Conservation (phyloP, 1,140 invertebrate species). For the Drosophila obscura region DNA sequence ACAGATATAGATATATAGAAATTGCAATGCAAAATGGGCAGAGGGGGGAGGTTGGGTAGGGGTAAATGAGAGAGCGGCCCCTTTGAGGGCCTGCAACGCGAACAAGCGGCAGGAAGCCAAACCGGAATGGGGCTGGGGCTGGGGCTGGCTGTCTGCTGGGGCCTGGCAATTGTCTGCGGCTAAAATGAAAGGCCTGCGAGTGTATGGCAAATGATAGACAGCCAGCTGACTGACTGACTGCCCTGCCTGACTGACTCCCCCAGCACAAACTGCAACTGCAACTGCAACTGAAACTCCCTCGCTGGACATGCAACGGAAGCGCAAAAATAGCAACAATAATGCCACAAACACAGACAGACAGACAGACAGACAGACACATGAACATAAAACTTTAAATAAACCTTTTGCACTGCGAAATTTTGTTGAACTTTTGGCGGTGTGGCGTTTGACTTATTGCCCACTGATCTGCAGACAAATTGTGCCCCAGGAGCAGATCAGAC, state of each 20-base stretch:
- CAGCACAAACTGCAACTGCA: conserved; percentile 2
- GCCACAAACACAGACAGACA: conserved; percentile 6
- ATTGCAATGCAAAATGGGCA: conserved; percentile 32
- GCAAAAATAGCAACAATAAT: conserved; percentile 71
- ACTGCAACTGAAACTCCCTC: conserved; percentile 19
- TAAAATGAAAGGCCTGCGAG: conserved; percentile 55
- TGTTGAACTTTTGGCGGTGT: conserved; percentile 71
- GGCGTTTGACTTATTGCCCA: conserved; percentile 79
- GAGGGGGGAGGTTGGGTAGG: background rate
- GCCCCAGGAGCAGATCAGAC: conserved; percentile 31
- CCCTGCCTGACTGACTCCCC: conserved; percentile 35
- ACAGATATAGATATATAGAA: conserved; percentile 67
- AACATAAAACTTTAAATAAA: conserved; percentile 8
- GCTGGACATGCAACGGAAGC: conserved; percentile 64
- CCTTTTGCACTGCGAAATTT: conserved; percentile 61
- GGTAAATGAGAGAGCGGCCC: conserved; percentile 66
- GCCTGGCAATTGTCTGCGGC: conserved; percentile 57
- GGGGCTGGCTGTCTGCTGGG: conserved; percentile 14
- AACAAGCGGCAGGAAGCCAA: conserved; percentile 33
- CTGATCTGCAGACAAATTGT: conserved; percentile 77
- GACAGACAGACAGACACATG: too few relatives aligned
- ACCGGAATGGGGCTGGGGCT: conserved; percentile 4
- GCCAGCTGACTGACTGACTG: conserved; percentile 56
- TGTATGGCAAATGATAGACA: conserved; percentile 77
- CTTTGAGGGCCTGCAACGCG: conserved; percentile 55